These are phyloP conservation scores for Anthoscopus minutus DNA, from an alignment of 2,113 vertebrate species.

Conservation along the genomic window DNA sequence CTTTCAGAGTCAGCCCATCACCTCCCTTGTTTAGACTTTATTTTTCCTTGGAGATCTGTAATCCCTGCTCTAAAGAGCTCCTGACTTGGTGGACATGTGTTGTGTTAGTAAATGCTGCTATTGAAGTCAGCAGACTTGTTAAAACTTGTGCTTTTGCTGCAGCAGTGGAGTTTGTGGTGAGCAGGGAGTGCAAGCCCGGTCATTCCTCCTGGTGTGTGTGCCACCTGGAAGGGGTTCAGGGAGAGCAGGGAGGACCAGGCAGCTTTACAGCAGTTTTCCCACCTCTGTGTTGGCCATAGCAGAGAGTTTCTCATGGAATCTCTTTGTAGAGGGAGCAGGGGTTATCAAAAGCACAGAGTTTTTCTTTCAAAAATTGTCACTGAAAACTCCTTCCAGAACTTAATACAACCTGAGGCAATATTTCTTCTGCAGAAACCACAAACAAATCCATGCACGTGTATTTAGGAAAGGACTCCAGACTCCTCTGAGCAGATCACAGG, in stretches of 20 bases:
- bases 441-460: neutral
- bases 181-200: neutral
- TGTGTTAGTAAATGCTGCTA: conserved; percentile 28
- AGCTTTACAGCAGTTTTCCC: neutral
- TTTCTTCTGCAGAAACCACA: neutral
- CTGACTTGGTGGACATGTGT: conserved; percentile 40
- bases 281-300: neutral
- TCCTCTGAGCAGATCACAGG: neutral
- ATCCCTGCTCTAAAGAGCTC: conserved; percentile 46
- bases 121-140: conserved; percentile 54
- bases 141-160: conserved; percentile 30
- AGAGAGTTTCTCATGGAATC: neutral
- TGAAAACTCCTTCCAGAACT: conserved; percentile 1
- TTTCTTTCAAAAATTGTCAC: neutral
- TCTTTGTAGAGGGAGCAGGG: neutral
- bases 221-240: neutral
- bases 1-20: conserved; percentile 34
- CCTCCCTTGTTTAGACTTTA: conserved; percentile 35
- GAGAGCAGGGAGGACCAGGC: neutral
- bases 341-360: neutral
- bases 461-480: neutral
- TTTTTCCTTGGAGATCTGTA: conserved; percentile 32
- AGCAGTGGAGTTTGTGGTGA: neutral
- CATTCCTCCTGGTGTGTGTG: neutral
- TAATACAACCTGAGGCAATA: neutral